phyloP scores from a whole-genome alignment of 2,113 vertebrate species.

The Anguilla japonica region DNA sequence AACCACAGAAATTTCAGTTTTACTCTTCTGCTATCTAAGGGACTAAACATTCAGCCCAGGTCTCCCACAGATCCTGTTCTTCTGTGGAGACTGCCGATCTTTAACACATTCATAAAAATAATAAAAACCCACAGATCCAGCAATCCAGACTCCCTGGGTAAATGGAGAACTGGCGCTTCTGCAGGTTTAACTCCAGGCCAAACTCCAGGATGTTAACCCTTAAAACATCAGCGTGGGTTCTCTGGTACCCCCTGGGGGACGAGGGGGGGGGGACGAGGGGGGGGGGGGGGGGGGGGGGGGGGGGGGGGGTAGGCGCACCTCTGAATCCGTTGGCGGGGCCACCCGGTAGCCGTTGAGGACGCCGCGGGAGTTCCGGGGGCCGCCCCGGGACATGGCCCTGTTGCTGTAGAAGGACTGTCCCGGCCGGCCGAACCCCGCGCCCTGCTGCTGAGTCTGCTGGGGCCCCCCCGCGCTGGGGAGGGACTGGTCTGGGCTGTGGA shows the following conservation, averaged over 20 bases:
- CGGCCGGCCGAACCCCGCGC: constrained; percentile 81
- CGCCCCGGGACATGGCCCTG: constrained; percentile 87
- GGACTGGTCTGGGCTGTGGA: constrained; percentile 87
- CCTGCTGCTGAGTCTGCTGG: constrained; percentile 81
- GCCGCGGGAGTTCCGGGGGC: constrained; percentile 85
- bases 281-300: too few relatives aligned
- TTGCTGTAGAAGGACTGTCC: constrained; percentile 93
- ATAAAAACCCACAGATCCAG: too few relatives aligned
- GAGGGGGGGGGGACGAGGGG: not conserved
- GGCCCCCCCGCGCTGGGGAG: constrained; percentile 81
- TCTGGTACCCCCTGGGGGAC: not conserved
- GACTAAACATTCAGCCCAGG: too few relatives aligned
- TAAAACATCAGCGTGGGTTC: not conserved
- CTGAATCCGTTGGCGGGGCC: constrained; percentile 91
- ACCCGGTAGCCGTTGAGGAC: constrained; percentile 94
- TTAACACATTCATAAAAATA: too few relatives aligned
- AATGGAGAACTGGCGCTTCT: too few relatives aligned
- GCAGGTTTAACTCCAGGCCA: not conserved
- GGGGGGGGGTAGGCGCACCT: constrained; percentile 62
- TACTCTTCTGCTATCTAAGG: too few relatives aligned
- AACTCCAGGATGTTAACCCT: not conserved
- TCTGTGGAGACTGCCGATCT: too few relatives aligned
- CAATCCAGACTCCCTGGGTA: too few relatives aligned
- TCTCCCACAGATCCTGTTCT: too few relatives aligned
- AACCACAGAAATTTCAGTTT: too few relatives aligned